A percentile compares a stretch with the other conserved stretches of the same genome.
phyloP scores from a whole-genome alignment of 2,113 vertebrate genomes.

The Grammomys dolichurus region DNA sequence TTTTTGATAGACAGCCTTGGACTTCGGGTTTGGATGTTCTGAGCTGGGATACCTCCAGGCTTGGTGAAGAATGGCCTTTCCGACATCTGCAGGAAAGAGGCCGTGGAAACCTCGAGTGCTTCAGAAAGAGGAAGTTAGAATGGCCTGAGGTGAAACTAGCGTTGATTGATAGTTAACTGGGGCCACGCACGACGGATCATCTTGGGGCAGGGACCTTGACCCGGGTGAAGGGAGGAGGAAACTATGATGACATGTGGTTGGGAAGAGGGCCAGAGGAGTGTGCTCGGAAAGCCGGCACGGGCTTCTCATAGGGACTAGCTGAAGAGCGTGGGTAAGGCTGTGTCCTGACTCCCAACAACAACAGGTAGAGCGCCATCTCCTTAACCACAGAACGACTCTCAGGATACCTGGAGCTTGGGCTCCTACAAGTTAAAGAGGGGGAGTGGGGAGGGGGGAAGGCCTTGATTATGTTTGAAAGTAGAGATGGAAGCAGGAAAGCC shows the following conservation, averaged over 20 bases:
- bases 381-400: no score
- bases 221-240: background rate
- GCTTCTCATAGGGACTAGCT: background rate
- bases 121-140: background rate
- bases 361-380: background rate
- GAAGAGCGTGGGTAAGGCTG: background rate
- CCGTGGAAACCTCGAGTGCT: background rate
- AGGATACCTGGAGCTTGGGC: background rate
- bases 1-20: background rate
- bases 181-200: background rate
- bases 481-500: background rate
- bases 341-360: background rate
- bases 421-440: background rate
- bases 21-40: background rate
- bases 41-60: background rate
- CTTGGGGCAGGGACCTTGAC: background rate
- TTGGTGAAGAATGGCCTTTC: background rate
- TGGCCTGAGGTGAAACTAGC: background rate
- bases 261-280: background rate
- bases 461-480: background rate
- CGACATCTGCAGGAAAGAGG: background rate
- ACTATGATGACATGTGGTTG: background rate
- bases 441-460: background rate
- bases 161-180: background rate
- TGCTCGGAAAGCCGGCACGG: background rate